Percentiles rank a stretch among this genome's conserved stretches.
Conservation (phyloP, 2,113 vertebrate species). For the Forbesichthys papilliferus region DNA sequence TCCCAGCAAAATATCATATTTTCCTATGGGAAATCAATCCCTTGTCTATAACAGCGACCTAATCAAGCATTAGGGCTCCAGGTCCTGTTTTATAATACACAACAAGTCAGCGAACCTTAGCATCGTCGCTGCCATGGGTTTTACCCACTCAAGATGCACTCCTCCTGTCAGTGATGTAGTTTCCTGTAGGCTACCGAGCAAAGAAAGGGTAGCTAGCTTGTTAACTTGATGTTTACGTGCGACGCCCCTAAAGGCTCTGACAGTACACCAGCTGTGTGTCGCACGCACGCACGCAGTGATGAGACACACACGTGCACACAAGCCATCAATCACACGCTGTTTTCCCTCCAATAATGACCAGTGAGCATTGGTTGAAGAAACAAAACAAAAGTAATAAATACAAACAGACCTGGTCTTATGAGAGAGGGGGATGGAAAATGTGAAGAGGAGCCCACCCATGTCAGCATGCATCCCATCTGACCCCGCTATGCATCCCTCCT, state of each 20-base stretch:
- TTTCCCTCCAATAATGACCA: neutral
- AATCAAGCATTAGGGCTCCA: neutral
- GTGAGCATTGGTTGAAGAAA: conserved; percentile 21
- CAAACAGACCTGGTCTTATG: neutral
- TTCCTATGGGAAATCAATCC: neutral
- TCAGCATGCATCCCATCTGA: conserved; percentile 55
- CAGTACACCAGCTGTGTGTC: conserved; percentile 17
- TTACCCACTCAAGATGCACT: neutral
- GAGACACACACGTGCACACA: neutral
- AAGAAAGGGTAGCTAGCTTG: conserved; percentile 1
- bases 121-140: neutral
- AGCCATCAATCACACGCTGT: neutral
- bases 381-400: too few relatives aligned
- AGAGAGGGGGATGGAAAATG: neutral
- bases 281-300: neutral
- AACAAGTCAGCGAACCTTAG: neutral
- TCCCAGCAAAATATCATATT: too few relatives aligned
- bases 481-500: conserved; percentile 16
- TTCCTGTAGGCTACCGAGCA: neutral
- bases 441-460: conserved; percentile 9
- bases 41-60: neutral
- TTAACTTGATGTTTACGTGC: conserved; percentile 40
- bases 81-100: neutral
- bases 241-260: conserved; percentile 12
- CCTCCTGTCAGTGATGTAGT: neutral